Conservation (phyloP, 2,888 invertebrate genomes). For the Protula sp. region DNA sequence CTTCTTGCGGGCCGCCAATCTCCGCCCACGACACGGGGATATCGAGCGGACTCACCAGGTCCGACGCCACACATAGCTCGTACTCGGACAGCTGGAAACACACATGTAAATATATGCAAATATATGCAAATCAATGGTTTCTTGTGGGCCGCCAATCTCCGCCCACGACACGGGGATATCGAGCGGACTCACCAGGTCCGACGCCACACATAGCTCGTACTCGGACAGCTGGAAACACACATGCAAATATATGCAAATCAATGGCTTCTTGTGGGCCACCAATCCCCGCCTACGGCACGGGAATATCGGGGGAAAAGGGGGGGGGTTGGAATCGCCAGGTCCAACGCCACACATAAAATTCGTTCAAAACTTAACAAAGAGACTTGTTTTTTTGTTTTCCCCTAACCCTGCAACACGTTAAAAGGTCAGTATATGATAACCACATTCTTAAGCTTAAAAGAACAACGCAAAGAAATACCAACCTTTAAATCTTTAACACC, state of each 20-base stretch:
- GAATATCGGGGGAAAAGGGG: conserved; percentile 71
- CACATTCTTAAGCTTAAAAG: too few species aligned
- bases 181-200: conserved; percentile 84
- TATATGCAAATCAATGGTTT: conserved; percentile 79
- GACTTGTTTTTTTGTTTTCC: too few species aligned
- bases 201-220: conserved; percentile 93
- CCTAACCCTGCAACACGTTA: too few species aligned
- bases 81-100: conserved; percentile 78
- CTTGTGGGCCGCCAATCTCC: conserved; percentile 86
- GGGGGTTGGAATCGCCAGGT: conserved; percentile 91
- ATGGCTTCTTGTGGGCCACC: conserved; percentile 84
- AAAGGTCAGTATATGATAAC: too few species aligned
- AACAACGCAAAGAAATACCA: too few species aligned
- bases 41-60: conserved; percentile 82
- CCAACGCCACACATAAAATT: conserved; percentile 93
- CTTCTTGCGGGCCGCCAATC: conserved; percentile 82
- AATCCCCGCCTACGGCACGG: conserved; percentile 80
- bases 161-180: conserved; percentile 78
- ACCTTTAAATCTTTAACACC: too few species aligned
- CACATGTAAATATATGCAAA: too few species aligned
- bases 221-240: conserved; percentile 76
- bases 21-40: conserved; percentile 79
- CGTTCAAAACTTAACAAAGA: too few species aligned
- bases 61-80: conserved; percentile 92
- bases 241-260: too few species aligned